Evolutionary conservation across 2,797 vertebrate species (phyloP), one percentile per base, ranked within the genome.

Genomic region (Todus mexicanus): DNA sequence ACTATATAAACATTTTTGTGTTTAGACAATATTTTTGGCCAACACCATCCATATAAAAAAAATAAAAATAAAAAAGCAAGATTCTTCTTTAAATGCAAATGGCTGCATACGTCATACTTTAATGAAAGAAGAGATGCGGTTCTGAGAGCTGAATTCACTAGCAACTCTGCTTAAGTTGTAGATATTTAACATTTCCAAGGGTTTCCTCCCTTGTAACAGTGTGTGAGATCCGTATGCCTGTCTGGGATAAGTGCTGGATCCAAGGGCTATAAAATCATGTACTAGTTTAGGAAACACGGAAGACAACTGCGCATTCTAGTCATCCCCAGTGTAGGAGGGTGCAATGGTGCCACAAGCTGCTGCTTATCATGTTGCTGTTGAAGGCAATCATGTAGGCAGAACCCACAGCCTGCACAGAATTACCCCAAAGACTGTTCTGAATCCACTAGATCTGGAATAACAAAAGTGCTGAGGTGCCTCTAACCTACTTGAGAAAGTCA

Each of bases 291-390:
- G 96, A 95, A 95, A 89, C 73, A 81, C 68, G 91, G 93, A 96
- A 96, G 95, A 93, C 93, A 95, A 95, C 82, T 93, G 91, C 85
- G 89, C 89, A 86, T 92, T 89, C 92, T 95, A 84, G 71, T 86
- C 93, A 95, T 84, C 91, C 56, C 60, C 89, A 68, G 61, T 2
- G 87, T 94, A 66, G 94, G 93, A 86, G 82, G 92, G 83, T 81
- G 84, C 0, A 12, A 94, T n/a, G 66, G 73, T 93, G 92, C 92
- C 90, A 95, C 70, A 93, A 73, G 87, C 76, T 94, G 91, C 84
- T 81, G 89, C 84, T 91, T 87, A 78, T 91, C 84, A 42, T 60
- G 84, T 73, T 93, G 76, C 82, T 91, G 75, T 79, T 80, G 71
- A 81, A 91, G 79, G 63, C 50, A 89, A 15, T 40, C 48, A 59